Evolutionary conservation across 37 sponge, comb jelly and placozoan genomes (phyloP), one percentile per base, ranked within the genome.

Genomic region (Dysidea cf. avara): DNA sequence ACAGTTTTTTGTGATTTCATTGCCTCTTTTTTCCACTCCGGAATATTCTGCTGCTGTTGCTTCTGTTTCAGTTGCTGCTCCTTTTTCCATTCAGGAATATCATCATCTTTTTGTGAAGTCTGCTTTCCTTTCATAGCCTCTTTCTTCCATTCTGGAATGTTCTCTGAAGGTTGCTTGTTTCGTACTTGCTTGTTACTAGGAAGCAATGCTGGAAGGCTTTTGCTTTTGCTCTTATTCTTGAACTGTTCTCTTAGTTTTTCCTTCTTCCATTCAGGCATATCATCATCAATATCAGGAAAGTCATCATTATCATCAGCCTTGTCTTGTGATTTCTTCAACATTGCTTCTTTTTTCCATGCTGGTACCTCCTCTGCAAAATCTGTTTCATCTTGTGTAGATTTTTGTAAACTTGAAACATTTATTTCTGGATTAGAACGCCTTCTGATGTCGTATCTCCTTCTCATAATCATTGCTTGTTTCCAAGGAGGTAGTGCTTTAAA

Each of bases 401-500:
- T 52, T 1, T 38, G 4, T 40, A 55, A 1, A 31, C 64, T 53
- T 9, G 57, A 18, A 7, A 21, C 13, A 17, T 64, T 53, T 30
- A 34, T 25, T 31, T 24, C n/a, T 32, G 70, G 32, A 20, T 59
- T 37, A 0, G 78, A 74, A 3, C 90, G 71, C n/a, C 71, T 75
- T 40, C 72, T 65, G 39, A 64, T 60, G 55, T 90, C 90, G 18
- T 53, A 50, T 32, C 62, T 61, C 50, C 89, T 75, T 33, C 93
- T 73, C 32, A 38, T 38, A 22, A 92, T 83, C 21, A 92, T 46
- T 2, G 78, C 81, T 54, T 87, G 85, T 63, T 87, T 92, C 93
- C 93, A 92, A 7, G 37, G 63, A 9, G 93, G 93, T 3, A 88
- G 40, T 7, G 61, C 66, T 20, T 38, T 29, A 68, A 92, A 84